Percentiles rank a stretch among this genome's conserved stretches.
Conservation (phyloP, 2,113 vertebrate species). For the Oreocharis arfaki region DNA sequence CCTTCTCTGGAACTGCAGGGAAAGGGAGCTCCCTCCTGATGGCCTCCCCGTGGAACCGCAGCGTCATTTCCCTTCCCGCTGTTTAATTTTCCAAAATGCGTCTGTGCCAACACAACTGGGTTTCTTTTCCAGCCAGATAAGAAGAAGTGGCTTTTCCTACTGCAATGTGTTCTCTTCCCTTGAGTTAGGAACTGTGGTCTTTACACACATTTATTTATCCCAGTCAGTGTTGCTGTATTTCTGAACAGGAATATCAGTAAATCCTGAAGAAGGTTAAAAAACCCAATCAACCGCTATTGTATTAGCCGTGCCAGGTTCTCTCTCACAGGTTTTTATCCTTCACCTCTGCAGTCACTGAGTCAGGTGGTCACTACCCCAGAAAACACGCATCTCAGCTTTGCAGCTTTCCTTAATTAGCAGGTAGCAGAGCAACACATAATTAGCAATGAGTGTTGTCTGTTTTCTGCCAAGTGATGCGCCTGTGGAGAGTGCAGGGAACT, state of each 20-base stretch:
- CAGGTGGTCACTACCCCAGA: background rate
- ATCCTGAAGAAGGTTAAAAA: background rate
- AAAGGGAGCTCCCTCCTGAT: background rate
- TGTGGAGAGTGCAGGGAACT: background rate
- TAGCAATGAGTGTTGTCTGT: background rate
- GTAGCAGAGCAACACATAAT: background rate
- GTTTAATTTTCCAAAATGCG: background rate
- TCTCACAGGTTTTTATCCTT: background rate
- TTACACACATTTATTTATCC: background rate
- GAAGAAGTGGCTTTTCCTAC: background rate
- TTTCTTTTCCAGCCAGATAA: background rate
- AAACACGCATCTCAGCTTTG: background rate
- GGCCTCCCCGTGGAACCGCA: accelerated
- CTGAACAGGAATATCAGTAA: background rate
- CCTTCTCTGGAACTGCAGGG: background rate
- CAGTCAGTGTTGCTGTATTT: background rate
- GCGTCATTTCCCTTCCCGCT: background rate
- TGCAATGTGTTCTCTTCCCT: background rate
- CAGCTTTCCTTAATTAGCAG: background rate
- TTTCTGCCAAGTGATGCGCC: background rate
- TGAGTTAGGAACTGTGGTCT: background rate
- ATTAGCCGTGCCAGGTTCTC: background rate
- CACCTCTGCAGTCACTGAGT: background rate
- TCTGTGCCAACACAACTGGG: background rate
- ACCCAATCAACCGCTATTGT: background rate